Evolutionary conservation across 2,888 invertebrate genomes (phyloP), one percentile per base, ranked within the genome.

Genomic region (Hyppa rectilinea): DNA sequence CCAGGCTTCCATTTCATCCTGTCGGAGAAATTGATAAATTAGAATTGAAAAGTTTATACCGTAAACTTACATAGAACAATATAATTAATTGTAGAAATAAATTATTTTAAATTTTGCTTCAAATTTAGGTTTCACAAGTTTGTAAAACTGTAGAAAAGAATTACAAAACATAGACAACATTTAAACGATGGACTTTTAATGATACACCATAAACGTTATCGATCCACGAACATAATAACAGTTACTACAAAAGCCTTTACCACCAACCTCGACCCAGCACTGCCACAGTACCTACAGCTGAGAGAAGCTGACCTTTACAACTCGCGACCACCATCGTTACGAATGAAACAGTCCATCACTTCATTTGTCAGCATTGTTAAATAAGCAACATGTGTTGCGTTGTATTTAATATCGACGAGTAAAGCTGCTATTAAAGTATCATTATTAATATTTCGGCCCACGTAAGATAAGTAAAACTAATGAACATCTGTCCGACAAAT

Each of bases 1-100:
- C 97, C 97, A 97, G 0, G 95, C 96, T 78, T 92, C 92, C 94
- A 93, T 94, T 83, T 96, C 96, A 89, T 96, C 96, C 90, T 94
- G 94, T 64, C 86, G 92, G 64, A 82, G 78, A 0, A 50, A 7
- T 14, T 2, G 10, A 20, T 9, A 58, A n/a, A 17, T 50, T 50
- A 50, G 49, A 14, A 52, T 5, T 52, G 1, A 52, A n/a, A n/a
- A n/a, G n/a, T n/a, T n/a, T n/a, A n/a, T n/a, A n/a, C n/a, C n/a
- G n/a, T n/a, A n/a, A n/a, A n/a, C n/a, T n/a, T n/a, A n/a, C n/a
- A n/a, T n/a, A n/a, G n/a, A n/a, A n/a, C n/a, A n/a, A n/a, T n/a
- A n/a, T n/a, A n/a, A n/a, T n/a, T n/a, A n/a, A n/a, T n/a, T n/a
- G n/a, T n/a, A n/a, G n/a, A n/a, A n/a, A n/a, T n/a, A n/a, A n/a